Base-by-base conservation (phyloP, 2,797 vertebrate genomes). In the Chrosomus eos region DNA sequence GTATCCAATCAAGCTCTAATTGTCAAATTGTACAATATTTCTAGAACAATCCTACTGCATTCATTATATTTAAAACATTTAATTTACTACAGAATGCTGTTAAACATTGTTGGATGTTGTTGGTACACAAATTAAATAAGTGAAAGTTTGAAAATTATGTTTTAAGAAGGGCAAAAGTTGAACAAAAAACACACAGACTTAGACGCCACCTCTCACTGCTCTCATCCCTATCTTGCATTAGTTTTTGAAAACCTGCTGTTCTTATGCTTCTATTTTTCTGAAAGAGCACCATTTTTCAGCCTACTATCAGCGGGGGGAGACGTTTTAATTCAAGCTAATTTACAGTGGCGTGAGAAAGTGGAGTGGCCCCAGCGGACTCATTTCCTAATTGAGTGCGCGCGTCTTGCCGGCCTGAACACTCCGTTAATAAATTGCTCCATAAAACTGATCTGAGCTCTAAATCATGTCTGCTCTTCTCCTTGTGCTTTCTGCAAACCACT, bases 321-420 rank as follows among this genome's bases (percentile, higher is more conserved):
- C 89, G 45, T 89, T 93, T 92, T 92, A 90, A 92, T 92, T 90
- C 79, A 85, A 70, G 78, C 90, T 91, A 88, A 90, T 94, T 93
- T 92, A 92, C 86, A 83, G 86, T 88, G 86, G 87, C 67, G 55
- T 81, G 87, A 83, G 87, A 89, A 79, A 78, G 40, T 38, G 82
- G 77, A 91, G 16, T 79, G 33, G 88, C 60, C 84, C 77, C 91
- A 48, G 83, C 55, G 74, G 90, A 92, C 91, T 94, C 88, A 95
- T 96, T 94, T 91, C 90, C 91, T 94, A 95, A 96, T 95, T 94
- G 93, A 93, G 89, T 90, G 83, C 43, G 83, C 36, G 64, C 85
- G 36, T 38, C 89, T 85, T 58, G 76, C 87, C 88, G 93, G 94
- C 92, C 93, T 93, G 89, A 91, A 90, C 87, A 87, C 90, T 87